Conservation (phyloP, 2,797 vertebrate genomes). For the Synanceia verrucosa region DNA sequence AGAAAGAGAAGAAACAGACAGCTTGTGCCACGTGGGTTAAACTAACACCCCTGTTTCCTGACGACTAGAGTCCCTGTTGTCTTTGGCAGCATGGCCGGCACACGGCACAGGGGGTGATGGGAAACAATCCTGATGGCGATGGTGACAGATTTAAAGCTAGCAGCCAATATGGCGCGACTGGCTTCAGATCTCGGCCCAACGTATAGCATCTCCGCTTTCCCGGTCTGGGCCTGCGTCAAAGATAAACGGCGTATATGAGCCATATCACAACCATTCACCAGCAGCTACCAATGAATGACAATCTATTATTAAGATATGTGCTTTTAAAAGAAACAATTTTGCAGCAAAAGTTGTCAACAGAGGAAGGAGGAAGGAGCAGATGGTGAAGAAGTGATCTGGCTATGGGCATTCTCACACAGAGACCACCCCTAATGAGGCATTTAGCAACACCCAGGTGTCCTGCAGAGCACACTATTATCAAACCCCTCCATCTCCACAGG, state of each 20-base stretch:
- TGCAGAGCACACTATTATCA: conserved; percentile 68
- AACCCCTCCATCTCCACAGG: conserved; percentile 68
- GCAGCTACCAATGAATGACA: conserved; percentile 1
- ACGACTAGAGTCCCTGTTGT: conserved; percentile 64
- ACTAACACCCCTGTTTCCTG: conserved; percentile 74
- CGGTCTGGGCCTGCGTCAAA: conserved; percentile 25
- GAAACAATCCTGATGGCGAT: conserved; percentile 64
- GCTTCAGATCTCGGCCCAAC: conserved; percentile 34
- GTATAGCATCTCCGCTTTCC: conserved; percentile 8
- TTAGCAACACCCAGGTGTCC: conserved; percentile 74
- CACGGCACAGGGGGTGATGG: conserved; percentile 58
- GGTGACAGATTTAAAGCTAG: conserved; percentile 68
- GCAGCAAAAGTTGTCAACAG: conserved; percentile 18
- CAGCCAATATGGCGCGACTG: conserved; percentile 15
- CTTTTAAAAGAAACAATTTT: conserved; percentile 9
- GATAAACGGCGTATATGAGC: background rate
- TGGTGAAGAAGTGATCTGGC: conserved; percentile 53
- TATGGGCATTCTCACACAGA: conserved; percentile 58
- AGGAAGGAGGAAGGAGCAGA: conserved; percentile 57
- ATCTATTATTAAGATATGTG: background rate
- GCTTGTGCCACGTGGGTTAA: conserved; percentile 71
- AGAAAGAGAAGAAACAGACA: conserved; percentile 44
- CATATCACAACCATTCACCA: background rate
- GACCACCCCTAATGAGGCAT: conserved; percentile 76
- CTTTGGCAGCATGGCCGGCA: conserved; percentile 67